A percentile compares a stretch with the other conserved stretches of the same genome.
These are phyloP conservation scores for Bryconaethiops microstoma DNA, from an alignment of 2,797 vertebrate genomes.

Conservation along the genomic window DNA sequence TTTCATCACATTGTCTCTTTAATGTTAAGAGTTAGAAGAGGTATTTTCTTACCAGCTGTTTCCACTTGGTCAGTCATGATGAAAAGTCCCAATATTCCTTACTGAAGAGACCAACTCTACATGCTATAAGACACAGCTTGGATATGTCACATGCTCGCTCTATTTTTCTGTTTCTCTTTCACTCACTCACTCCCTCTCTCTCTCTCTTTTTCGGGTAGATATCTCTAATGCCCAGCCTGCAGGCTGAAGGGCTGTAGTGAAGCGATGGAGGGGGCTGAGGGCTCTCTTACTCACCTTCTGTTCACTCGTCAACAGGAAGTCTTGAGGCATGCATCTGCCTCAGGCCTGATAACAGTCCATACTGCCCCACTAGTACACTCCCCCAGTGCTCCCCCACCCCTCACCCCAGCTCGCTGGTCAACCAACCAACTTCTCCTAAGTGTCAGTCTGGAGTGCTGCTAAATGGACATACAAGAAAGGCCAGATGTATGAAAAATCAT, in stretches of 20 bases:
- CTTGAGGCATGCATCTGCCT: constrained; percentile 55
- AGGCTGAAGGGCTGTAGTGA: constrained; percentile 42
- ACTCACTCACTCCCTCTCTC: constrained; percentile 6
- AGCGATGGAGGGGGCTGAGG: constrained; percentile 48
- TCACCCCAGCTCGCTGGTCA: neutral
- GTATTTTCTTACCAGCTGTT: constrained; percentile 43
- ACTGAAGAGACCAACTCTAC: neutral
- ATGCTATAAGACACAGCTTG: neutral
- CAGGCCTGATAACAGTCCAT: constrained; percentile 49
- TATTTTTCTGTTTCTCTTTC: neutral
- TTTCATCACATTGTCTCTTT: too few relatives aligned
- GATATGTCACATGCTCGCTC: neutral
- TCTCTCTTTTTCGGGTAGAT: constrained; percentile 31
- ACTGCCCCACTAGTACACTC: constrained; percentile 23
- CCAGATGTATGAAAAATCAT: neutral
- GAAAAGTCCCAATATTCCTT: constrained; percentile 55
- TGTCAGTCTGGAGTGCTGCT: constrained; percentile 18
- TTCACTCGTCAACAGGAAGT: constrained; percentile 54
- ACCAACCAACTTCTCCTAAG: neutral
- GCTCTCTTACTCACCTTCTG: constrained; percentile 54
- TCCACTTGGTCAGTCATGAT: constrained; percentile 63
- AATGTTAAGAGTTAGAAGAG: neutral
- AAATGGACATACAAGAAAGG: constrained; percentile 18
- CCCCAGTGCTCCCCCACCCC: too few relatives aligned
- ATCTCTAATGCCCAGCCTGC: constrained; percentile 53